These are phyloP conservation scores for Ramazzottius varieornatus DNA, from an alignment of 2,888 invertebrate species.

Conservation along the genomic window DNA sequence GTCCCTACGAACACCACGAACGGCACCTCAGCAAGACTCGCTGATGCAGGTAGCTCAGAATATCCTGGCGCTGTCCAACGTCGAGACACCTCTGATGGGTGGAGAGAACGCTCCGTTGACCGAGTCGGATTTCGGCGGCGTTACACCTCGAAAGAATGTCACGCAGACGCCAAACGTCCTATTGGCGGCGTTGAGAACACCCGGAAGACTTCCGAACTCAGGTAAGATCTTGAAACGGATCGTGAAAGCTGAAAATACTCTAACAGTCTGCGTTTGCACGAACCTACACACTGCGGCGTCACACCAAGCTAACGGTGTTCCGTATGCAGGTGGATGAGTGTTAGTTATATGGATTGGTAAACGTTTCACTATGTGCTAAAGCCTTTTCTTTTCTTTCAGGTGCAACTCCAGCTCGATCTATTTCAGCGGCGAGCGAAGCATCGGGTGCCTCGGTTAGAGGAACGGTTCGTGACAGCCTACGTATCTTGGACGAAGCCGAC, in stretches of 20 bases:
- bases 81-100: conserved; percentile 83
- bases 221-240: no score
- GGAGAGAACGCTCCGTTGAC: conserved; percentile 78
- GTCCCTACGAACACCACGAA: conserved; percentile 41
- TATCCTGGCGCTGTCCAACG: conserved; percentile 87
- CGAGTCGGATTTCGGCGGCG: conserved; percentile 59
- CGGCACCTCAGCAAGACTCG: conserved; percentile 51
- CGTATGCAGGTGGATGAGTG: no score
- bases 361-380: no score
- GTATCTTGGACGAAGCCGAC: conserved; percentile 58
- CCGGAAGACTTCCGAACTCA: conserved; percentile 9
- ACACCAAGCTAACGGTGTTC: background rate
- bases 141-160: conserved; percentile 32
- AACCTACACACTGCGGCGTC: no score
- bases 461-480: conserved; percentile 55
- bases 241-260: no score
- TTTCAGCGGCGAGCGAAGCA: conserved; percentile 11
- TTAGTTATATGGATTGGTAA: no score
- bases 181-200: conserved; percentile 45
- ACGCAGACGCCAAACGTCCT: conserved; percentile 70
- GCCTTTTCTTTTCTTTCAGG: conserved; percentile 8
- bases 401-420: conserved; percentile 13
- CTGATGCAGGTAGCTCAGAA: conserved; percentile 85
- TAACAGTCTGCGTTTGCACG: background rate
- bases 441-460: conserved; percentile 9